phyloP scores from a whole-genome alignment of 2,797 vertebrate species.

The Sylvia borin region DNA sequence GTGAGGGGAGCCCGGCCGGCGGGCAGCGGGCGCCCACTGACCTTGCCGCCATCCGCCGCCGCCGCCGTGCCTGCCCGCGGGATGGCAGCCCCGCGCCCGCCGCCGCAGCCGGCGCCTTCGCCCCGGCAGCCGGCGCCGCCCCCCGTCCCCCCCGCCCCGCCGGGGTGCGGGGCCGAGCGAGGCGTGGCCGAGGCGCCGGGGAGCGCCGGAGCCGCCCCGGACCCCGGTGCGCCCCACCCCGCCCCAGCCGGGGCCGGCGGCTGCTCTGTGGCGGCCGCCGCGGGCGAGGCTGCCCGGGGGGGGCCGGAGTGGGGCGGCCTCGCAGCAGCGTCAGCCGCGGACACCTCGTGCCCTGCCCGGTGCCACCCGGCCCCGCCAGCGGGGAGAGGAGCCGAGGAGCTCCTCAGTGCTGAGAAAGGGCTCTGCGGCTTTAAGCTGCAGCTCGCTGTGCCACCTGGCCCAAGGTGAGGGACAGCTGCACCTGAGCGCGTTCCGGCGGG shows the following conservation, averaged over 20 bases:
- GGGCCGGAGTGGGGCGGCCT: neutral
- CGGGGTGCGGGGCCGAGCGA: neutral
- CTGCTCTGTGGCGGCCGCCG: neutral
- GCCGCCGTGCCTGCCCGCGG: neutral
- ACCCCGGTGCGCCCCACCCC: neutral
- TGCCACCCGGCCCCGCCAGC: neutral
- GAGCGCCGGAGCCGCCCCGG: neutral
- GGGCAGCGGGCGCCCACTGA: neutral
- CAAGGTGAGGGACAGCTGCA: fast-evolving
- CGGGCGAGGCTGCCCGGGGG: neutral
- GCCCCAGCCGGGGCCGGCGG: neutral
- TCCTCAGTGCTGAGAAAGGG: neutral
- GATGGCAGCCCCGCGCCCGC: neutral
- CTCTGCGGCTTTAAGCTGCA: neutral
- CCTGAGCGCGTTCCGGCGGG: neutral
- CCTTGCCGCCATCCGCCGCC: conserved; percentile 6
- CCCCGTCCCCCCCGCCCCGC: neutral
- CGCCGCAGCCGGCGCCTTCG: neutral
- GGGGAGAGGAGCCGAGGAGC: fast-evolving
- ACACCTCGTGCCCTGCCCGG: neutral
- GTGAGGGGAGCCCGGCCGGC: neutral
- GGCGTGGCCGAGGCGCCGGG: neutral
- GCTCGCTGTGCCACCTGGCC: neutral
- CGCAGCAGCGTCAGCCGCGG: neutral
- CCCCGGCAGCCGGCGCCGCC: neutral